phyloP scores from a whole-genome alignment of 2,113 vertebrate genomes.

The Hirundichthys speculiger region DNA sequence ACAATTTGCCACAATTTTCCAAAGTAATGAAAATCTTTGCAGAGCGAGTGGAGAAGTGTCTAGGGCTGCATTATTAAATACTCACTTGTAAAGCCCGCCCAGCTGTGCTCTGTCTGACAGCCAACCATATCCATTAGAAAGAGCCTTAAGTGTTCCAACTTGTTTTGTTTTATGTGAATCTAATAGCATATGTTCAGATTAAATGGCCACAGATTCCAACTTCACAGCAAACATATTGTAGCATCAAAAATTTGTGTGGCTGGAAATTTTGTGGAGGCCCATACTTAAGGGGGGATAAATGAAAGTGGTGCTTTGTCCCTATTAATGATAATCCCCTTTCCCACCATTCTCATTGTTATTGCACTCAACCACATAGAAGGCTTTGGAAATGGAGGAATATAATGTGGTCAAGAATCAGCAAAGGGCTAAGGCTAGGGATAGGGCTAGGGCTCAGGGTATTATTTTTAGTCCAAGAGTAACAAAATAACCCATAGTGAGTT shows the following conservation, averaged over 20 bases:
- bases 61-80: conserved; percentile 66
- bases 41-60: conserved; percentile 47
- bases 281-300: conserved; percentile 31
- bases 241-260: conserved; percentile 44
- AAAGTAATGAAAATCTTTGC: conserved; percentile 69
- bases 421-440: conserved; percentile 18
- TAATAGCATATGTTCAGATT: conserved; percentile 68
- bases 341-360: conserved; percentile 40
- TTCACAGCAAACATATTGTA: conserved; percentile 44
- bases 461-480: conserved; percentile 33
- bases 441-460: not conserved
- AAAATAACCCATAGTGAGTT: conserved; percentile 35
- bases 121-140: conserved; percentile 62
- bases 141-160: conserved; percentile 55
- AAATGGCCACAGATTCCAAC: conserved; percentile 50
- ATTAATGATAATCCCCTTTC: conserved; percentile 58
- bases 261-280: conserved; percentile 62
- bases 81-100: conserved; percentile 64
- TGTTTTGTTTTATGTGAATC: conserved; percentile 73
- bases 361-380: conserved; percentile 20
- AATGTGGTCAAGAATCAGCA: conserved; percentile 28
- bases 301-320: conserved; percentile 53
- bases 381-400: conserved; percentile 22
- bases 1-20: conserved; percentile 69
- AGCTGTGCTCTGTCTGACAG: conserved; percentile 63